A percentile compares a stretch with the other conserved stretches of the same genome.
Evolutionary conservation across 2,797 vertebrate genomes (phyloP).

Genomic region (Brachyalestes nurse): DNA sequence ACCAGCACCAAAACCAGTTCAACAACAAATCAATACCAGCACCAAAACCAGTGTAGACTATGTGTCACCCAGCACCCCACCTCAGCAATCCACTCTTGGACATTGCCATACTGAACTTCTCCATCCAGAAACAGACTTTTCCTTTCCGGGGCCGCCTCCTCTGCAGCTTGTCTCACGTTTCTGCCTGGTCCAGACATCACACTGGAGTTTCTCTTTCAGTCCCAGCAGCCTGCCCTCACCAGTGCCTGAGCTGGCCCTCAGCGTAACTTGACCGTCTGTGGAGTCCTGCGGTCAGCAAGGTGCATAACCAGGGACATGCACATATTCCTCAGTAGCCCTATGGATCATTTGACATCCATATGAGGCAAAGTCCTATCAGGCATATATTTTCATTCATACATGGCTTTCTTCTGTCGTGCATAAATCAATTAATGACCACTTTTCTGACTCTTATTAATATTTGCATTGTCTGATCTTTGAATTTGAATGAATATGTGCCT

Average conservation of each 20-base stretch:
- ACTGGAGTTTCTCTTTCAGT: slow-evolving; percentile 30
- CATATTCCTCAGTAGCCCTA: slow-evolving; percentile 10
- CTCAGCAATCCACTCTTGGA: not conserved
- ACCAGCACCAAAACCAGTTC: not conserved
- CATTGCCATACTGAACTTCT: not conserved
- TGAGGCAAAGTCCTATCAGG: slow-evolving; percentile 10
- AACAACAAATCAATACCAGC: not conserved
- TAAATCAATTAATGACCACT: no score
- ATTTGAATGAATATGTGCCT: not conserved
- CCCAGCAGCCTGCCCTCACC: not conserved
- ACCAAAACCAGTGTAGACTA: not conserved
- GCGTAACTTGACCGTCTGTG: slow-evolving; percentile 29
- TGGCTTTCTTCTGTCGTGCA: no score
- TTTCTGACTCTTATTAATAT: no score
- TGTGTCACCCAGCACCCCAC: not conserved
- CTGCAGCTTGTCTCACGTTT: not conserved
- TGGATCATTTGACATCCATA: slow-evolving; percentile 34
- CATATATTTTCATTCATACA: not conserved
- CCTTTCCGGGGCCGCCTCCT: slow-evolving; percentile 6
- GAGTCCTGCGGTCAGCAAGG: slow-evolving; percentile 24
- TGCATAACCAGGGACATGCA: slow-evolving; percentile 22
- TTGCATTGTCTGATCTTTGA: no score
- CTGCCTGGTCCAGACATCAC: slow-evolving; percentile 16
- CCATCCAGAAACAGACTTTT: slow-evolving; percentile 16
- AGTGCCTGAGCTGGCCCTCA: slow-evolving; percentile 13